Conservation (phyloP, 2,113 vertebrate species). For the Ictalurus punctatus region DNA sequence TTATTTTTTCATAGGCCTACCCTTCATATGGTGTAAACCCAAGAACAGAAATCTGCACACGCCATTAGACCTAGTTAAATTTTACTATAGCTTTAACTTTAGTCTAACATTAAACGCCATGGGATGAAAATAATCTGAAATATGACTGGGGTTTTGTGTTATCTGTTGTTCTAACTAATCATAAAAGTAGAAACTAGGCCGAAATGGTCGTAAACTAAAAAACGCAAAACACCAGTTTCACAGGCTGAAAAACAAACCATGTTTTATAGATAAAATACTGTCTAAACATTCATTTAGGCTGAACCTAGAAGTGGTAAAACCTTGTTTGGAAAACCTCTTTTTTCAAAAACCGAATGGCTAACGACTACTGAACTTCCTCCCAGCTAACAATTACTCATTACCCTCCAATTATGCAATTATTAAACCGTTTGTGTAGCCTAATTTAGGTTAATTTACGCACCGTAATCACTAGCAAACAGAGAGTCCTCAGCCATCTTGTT, state of each 20-base stretch:
- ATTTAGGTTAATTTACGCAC: conserved; percentile 61
- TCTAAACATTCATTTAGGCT: background rate
- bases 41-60: background rate
- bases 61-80: background rate
- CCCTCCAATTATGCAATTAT: conserved; percentile 46
- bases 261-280: background rate
- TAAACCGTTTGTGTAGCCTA: conserved; percentile 31
- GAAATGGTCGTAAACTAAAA: background rate
- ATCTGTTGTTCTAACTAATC: background rate
- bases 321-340: too few species aligned
- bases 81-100: background rate
- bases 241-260: background rate
- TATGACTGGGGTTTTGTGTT: background rate
- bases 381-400: conserved; percentile 21
- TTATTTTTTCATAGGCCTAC: background rate
- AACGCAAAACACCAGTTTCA: background rate
- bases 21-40: background rate
- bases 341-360: background rate
- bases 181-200: background rate
- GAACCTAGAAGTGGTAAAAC: background rate
- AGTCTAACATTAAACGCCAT: background rate
- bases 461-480: conserved; percentile 60
- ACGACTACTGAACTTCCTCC: conserved; percentile 18
- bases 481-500: conserved; percentile 64
- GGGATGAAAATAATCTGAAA: background rate